These are phyloP conservation scores for Conchocele bisecta DNA, from an alignment of 2,888 invertebrate genomes.

Conservation along the genomic window DNA sequence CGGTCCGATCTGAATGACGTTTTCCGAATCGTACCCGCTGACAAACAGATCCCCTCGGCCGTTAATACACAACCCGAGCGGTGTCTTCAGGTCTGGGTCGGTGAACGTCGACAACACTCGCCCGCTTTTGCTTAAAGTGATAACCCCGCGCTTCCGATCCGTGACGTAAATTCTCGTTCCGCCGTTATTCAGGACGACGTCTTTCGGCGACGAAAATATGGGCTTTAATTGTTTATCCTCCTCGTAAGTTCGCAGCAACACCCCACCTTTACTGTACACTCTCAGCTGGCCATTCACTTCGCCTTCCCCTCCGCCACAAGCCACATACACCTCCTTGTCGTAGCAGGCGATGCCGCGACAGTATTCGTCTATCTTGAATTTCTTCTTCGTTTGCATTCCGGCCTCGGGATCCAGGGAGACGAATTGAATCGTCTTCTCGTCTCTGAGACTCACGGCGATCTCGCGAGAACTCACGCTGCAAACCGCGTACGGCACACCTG, in stretches of 20 bases:
- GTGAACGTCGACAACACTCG: constrained; percentile 33
- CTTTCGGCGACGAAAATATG: constrained; percentile 47
- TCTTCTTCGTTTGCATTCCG: constrained; percentile 24
- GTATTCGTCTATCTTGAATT: constrained; percentile 52
- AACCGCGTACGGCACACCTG: constrained; percentile 40
- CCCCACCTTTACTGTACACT: constrained; percentile 42
- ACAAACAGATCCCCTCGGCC: constrained; percentile 49
- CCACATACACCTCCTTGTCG: constrained; percentile 38
- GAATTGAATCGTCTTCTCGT: constrained; percentile 52
- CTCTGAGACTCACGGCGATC: constrained; percentile 38
- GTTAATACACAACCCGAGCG: constrained; percentile 44
- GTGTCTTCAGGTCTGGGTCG: constrained; percentile 31
- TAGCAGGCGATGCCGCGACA: constrained; percentile 47
- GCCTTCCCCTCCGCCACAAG: constrained; percentile 51
- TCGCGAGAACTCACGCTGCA: constrained; percentile 28
- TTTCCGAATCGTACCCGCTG: constrained; percentile 44
- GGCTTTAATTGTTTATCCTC: constrained; percentile 51
- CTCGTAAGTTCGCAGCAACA: constrained; percentile 32
- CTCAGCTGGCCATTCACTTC: constrained; percentile 48
- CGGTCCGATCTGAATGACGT: constrained; percentile 38
- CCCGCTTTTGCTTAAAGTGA: constrained; percentile 41
- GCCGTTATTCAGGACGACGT: constrained; percentile 41
- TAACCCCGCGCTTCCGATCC: constrained; percentile 41
- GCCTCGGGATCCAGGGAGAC: constrained; percentile 23
- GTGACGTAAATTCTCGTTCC: constrained; percentile 40